These are phyloP conservation scores for Gymnocephalus cernua DNA, from an alignment of 2,113 vertebrate genomes.

Conservation along the genomic window DNA sequence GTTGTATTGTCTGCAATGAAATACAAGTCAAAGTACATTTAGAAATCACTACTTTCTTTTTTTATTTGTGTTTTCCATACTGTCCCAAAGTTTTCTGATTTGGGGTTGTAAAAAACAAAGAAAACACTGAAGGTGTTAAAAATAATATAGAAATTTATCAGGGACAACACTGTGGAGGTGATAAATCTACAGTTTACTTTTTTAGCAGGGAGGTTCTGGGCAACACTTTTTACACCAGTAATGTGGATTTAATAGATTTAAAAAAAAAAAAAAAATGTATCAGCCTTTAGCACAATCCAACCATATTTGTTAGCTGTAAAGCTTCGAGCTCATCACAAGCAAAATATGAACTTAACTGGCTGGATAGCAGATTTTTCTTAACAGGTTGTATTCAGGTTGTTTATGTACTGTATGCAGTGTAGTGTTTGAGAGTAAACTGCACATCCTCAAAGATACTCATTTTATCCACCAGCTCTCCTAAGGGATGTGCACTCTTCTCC, in stretches of 20 bases:
- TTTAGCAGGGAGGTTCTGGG: neutral
- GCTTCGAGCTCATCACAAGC: neutral
- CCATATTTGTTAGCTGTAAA: neutral
- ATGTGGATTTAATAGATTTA: neutral
- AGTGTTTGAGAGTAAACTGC: conserved; percentile 15
- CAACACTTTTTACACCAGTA: neutral
- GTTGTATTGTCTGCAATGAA: too few relatives aligned
- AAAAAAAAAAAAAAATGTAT: too few relatives aligned
- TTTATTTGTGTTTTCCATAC: too few relatives aligned
- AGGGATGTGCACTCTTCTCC: neutral
- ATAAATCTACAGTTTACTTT: neutral
- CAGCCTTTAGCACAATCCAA: neutral
- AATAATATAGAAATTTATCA: neutral
- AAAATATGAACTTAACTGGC: conserved; percentile 4
- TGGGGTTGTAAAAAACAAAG: too few relatives aligned
- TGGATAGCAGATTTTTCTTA: conserved; percentile 16
- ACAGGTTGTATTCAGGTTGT: neutral
- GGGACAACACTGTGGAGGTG: neutral
- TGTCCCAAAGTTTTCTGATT: too few relatives aligned
- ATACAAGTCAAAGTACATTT: too few relatives aligned
- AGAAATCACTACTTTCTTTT: too few relatives aligned
- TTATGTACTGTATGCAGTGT: too few relatives aligned
- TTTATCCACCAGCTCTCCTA: conserved; percentile 5
- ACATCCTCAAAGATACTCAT: neutral
- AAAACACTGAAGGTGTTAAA: too few relatives aligned